Evolutionary conservation across 2,888 invertebrate species (phyloP).

Genomic region (Leptinotarsa tumamoca): DNA sequence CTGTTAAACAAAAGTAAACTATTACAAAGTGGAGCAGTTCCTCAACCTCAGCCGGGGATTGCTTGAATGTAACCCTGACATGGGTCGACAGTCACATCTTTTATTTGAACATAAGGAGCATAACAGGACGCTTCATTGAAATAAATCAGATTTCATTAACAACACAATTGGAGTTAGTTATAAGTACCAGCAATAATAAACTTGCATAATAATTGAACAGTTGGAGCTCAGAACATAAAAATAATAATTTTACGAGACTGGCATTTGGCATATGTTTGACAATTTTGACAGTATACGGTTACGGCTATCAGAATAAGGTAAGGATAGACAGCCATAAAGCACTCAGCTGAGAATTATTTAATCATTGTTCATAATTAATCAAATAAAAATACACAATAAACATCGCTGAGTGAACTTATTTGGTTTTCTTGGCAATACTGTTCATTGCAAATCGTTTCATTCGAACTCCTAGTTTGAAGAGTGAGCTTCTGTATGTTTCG

Average conservation of each 20-base stretch:
- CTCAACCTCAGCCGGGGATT: slow-evolving; percentile 2
- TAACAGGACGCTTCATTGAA: slow-evolving; percentile 34
- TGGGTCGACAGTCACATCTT: slow-evolving; percentile 23
- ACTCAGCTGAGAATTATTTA: too few relatives aligned
- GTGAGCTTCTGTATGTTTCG: too few relatives aligned
- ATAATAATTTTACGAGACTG: not conserved
- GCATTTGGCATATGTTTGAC: too few relatives aligned
- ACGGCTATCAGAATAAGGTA: too few relatives aligned
- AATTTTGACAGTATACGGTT: too few relatives aligned
- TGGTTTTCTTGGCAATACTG: too few relatives aligned
- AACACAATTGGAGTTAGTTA: slow-evolving; percentile 41
- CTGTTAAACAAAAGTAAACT: slow-evolving; percentile 32
- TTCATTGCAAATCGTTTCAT: too few relatives aligned
- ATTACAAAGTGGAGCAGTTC: slow-evolving; percentile 12
- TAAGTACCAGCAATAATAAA: slow-evolving; percentile 46
- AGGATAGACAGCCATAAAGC: too few relatives aligned
- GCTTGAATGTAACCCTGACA: slow-evolving; percentile 15
- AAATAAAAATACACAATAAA: too few relatives aligned
- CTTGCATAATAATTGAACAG: slow-evolving; percentile 49
- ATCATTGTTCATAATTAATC: too few relatives aligned
- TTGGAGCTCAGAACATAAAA: not conserved
- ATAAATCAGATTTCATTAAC: slow-evolving; percentile 44
- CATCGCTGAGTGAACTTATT: too few relatives aligned
- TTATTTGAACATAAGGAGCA: slow-evolving; percentile 28
- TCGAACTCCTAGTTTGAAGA: too few relatives aligned